Evolutionary conservation across 30 jellyfish, hydroid and myxozoan species (phyloP).

Genomic region (Nemopilema nomurai): DNA sequence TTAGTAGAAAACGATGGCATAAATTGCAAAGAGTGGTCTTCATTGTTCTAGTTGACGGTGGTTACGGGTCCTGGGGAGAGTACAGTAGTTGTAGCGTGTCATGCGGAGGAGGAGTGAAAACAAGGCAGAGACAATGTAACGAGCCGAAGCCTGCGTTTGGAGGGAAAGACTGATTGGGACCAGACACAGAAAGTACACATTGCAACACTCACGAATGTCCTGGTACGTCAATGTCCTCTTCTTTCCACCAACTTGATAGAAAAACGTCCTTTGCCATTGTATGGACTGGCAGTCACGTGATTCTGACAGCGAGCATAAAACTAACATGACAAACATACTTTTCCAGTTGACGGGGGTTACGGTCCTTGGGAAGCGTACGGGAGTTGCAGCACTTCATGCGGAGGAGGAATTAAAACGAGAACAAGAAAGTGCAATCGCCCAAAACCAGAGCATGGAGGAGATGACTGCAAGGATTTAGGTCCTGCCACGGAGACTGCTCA

Average conservation of each 20-base stretch:
- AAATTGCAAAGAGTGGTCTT: background rate
- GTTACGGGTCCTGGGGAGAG: background rate
- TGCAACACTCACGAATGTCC: constrained; percentile 7
- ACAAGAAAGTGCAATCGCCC: background rate
- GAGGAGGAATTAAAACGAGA: background rate
- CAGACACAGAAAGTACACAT: background rate
- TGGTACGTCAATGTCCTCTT: background rate
- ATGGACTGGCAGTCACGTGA: background rate
- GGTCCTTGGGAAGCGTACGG: background rate
- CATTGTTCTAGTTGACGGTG: background rate
- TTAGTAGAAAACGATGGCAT: no score
- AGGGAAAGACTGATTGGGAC: background rate
- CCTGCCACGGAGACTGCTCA: background rate
- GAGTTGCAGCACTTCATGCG: background rate
- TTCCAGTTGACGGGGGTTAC: constrained; percentile 1
- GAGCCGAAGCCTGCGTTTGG: background rate
- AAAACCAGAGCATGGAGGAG: background rate
- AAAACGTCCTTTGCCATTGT: no score
- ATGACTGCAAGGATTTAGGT: background rate
- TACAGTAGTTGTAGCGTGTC: background rate
- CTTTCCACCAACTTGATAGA: no score
- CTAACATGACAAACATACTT: background rate
- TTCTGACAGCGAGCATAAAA: background rate
- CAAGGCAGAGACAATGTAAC: background rate
- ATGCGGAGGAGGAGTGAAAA: background rate